Evolutionary conservation across 2,113 vertebrate genomes (phyloP).

Genomic region (Apistogramma diplotaenia): DNA sequence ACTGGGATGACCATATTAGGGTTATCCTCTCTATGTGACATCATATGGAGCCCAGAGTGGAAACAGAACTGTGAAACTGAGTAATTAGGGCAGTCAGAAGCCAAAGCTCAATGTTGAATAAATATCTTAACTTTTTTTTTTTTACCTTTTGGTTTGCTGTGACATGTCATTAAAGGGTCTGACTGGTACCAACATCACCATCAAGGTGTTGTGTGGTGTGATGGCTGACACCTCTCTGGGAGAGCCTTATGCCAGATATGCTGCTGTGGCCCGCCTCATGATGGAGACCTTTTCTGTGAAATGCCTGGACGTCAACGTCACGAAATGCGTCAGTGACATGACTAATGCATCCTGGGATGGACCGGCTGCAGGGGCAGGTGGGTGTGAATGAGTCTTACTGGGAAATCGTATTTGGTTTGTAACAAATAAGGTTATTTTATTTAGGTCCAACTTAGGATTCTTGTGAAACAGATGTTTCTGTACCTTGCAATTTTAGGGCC

Average conservation of each 20-base stretch:
- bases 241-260: constrained; percentile 53
- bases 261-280: constrained; percentile 49
- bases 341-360: constrained; percentile 67
- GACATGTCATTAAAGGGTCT: constrained; percentile 27
- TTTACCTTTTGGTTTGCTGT: not conserved
- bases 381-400: not conserved
- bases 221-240: constrained; percentile 65
- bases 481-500: not conserved
- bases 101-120: too few relatives aligned
- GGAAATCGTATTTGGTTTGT: not conserved
- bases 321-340: constrained; percentile 64
- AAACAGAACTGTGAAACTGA: not conserved
- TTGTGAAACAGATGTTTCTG: not conserved
- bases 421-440: not conserved
- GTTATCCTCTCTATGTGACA: not conserved
- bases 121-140: not conserved
- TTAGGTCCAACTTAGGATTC: not conserved
- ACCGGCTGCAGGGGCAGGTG: constrained; percentile 65
- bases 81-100: too few relatives aligned
- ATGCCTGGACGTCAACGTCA: constrained; percentile 66
- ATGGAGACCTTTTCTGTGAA: constrained; percentile 42
- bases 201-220: constrained; percentile 67
- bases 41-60: not conserved
- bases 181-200: constrained; percentile 68
- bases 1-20: not conserved